phyloP scores from a whole-genome alignment of 2,113 vertebrate species.

The Ptyas mucosa region DNA sequence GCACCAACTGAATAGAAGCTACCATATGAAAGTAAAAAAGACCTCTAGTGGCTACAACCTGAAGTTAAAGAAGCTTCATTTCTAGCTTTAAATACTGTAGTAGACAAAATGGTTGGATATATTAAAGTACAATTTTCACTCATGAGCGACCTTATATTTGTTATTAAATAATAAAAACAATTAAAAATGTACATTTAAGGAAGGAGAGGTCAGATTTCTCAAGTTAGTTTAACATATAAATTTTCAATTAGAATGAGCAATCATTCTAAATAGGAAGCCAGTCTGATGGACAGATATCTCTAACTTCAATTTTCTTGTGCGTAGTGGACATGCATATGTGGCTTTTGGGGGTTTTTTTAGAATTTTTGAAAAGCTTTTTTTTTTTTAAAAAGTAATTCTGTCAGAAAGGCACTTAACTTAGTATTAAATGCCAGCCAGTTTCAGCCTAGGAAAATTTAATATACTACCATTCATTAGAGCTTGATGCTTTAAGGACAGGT shows the following conservation, averaged over 20 bases:
- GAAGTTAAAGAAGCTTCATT: conserved; percentile 43
- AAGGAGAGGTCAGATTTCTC: background rate
- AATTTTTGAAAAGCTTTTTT: background rate
- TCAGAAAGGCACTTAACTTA: background rate
- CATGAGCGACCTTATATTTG: background rate
- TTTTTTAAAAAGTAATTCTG: background rate
- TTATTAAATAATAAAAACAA: rapidly evolving
- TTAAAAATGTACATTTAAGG: background rate
- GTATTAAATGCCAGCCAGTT: background rate
- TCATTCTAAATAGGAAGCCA: rapidly evolving
- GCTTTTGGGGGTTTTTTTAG: background rate
- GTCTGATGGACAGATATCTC: background rate
- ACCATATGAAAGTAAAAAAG: conserved; percentile 59
- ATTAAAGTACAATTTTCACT: background rate
- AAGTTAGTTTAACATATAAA: background rate
- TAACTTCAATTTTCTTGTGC: background rate
- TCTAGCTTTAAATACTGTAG: background rate
- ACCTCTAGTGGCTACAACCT: conserved; percentile 73
- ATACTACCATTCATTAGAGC: background rate
- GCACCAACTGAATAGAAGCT: conserved; percentile 58
- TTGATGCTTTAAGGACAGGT: background rate
- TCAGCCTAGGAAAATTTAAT: background rate
- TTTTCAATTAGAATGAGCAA: rapidly evolving
- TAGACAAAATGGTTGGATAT: conserved; percentile 51
- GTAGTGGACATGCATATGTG: background rate